phyloP scores from a whole-genome alignment of 2,888 invertebrate genomes.

The Polymixis flavicincta region DNA sequence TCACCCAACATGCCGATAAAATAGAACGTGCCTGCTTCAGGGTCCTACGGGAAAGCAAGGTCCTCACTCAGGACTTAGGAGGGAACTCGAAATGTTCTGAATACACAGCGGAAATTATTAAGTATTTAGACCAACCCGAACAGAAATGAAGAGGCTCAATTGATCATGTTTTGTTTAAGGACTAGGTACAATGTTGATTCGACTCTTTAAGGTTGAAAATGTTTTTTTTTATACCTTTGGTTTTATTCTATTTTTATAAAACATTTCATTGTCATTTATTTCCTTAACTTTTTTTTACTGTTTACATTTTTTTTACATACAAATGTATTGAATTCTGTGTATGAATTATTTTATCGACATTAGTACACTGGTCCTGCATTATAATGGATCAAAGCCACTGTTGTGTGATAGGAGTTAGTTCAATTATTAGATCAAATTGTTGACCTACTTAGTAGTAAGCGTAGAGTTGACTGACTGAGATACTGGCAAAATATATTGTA shows the following conservation, averaged over 20 bases:
- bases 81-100: constrained; percentile 98
- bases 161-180: constrained; percentile 25
- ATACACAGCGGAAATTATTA: constrained; percentile 96
- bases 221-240: neutral
- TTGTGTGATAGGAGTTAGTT: constrained; percentile 46
- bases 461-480: constrained; percentile 29
- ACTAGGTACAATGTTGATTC: constrained; percentile 22
- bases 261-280: neutral
- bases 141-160: neutral
- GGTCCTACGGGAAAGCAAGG: constrained; percentile 95
- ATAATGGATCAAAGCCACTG: constrained; percentile 17
- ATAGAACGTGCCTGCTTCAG: constrained; percentile 96
- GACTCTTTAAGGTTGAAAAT: neutral
- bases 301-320: neutral
- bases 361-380: constrained; percentile 37
- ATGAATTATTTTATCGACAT: neutral
- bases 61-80: constrained; percentile 98
- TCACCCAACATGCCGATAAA: constrained; percentile 93
- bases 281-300: neutral
- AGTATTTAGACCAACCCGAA: constrained; percentile 72
- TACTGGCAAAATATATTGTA: neutral
- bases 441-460: constrained; percentile 47
- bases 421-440: constrained; percentile 61
- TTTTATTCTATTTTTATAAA: neutral
- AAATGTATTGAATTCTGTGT: neutral